phyloP scores from a whole-genome alignment of 2,888 invertebrate genomes.

The Villa cingulata region DNA sequence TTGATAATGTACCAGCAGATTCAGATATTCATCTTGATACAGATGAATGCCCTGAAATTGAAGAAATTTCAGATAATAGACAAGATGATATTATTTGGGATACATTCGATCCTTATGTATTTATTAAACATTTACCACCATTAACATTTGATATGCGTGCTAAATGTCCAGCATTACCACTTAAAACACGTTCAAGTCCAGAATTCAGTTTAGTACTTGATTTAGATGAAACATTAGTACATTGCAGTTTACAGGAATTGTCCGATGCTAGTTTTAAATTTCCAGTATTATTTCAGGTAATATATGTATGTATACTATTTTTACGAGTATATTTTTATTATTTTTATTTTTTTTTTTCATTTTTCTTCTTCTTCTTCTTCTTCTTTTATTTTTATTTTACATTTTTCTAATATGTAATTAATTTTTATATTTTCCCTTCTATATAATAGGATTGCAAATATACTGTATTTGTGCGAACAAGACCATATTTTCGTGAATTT shows the following conservation, averaged over 20 bases:
- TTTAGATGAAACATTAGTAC: constrained; percentile 85
- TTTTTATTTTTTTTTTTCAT: background rate
- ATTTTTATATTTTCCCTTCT: background rate
- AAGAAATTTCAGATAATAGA: constrained; percentile 18
- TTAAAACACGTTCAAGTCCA: constrained; percentile 84
- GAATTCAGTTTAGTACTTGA: constrained; percentile 73
- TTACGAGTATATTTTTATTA: background rate
- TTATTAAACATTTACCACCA: constrained; percentile 83
- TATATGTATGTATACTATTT: background rate
- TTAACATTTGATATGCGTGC: constrained; percentile 61
- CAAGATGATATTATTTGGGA: constrained; percentile 45
- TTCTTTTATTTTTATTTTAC: background rate
- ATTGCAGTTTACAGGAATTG: constrained; percentile 83
- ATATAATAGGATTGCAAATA: constrained; percentile 80
- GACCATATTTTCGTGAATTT: constrained; percentile 86
- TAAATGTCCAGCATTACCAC: constrained; percentile 57
- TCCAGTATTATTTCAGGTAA: constrained; percentile 71
- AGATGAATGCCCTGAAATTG: constrained; percentile 21
- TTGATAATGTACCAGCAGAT: constrained; percentile 3
- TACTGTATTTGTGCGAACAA: constrained; percentile 71
- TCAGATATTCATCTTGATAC: constrained; percentile 13
- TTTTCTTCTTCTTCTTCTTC: background rate
- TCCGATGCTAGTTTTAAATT: constrained; percentile 88
- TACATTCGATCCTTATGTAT: constrained; percentile 77
- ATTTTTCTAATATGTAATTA: background rate